Evolutionary conservation across 2,888 invertebrate genomes (phyloP), one percentile per base, ranked within the genome.

Genomic region (Cantharis lateralis): DNA sequence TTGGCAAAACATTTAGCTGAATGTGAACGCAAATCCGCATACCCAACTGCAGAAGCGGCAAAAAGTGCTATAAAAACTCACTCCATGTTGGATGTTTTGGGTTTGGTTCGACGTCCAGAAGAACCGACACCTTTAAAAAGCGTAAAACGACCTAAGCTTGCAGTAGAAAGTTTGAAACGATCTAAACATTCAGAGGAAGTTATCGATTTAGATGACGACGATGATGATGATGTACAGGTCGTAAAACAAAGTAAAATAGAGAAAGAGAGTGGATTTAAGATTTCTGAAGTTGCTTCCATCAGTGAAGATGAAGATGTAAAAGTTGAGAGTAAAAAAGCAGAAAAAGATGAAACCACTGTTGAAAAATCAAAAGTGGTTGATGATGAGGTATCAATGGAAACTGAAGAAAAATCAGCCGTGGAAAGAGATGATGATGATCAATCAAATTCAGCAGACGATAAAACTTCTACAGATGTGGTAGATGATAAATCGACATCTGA

Each of bases 1-100:
- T 87, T 93, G 91, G 92, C 95, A 16, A 91, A 92, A 24, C 95
- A 95, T 89, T 88, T 95, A 84, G 91, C 94, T 32, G 90, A 91
- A 80, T 95, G 95, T 84, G 93, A 93, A 72, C 92, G 93, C 84
- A 92, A 93, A 85, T 93, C 93, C 0, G 94, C 95, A 0, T 95
- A 94, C 88, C 90, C 92, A 13, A 91, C 92, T 0, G 90, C 91
- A 76, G 91, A 92, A 77, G 90, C 91, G 13, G 93, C 93, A 0
- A 91, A 91, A 79, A 89, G 90, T 20, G 93, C 93, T 84, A 91
- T 91, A 0, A 90, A 91, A 10, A 90, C 90, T 66, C 89, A 88
- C 75, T 89, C 90, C 83, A 91, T 92, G 91, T 85, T 92, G 73
- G 91, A 91, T 83, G 90, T 91, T 82, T 84, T 92, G 66, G 92